Base-by-base conservation (phyloP, 2,113 vertebrate genomes). In the Poeciliopsis retropinna region DNA sequence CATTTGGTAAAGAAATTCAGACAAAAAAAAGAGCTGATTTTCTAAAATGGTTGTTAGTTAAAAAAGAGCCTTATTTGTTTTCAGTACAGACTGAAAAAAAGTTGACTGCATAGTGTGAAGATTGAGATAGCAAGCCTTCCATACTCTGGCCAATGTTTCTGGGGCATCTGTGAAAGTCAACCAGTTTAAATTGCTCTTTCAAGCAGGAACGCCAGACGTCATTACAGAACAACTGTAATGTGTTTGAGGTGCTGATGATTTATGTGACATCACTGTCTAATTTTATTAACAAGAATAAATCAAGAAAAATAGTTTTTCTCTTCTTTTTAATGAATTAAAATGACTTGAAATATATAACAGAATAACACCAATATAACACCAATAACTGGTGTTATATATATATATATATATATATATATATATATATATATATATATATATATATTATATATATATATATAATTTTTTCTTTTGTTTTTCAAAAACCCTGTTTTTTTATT, bases 401-500 rank as follows among this genome's bases (percentile, higher is more conserved):
- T n/a, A n/a, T n/a, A n/a, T n/a, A n/a, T 47, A 47, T 47, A 47
- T n/a, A n/a, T n/a, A n/a, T n/a, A n/a, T n/a, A n/a, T n/a, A n/a
- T n/a, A n/a, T n/a, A n/a, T n/a, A n/a, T n/a, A n/a, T n/a, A n/a
- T n/a, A n/a, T n/a, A n/a, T 31, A 9, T 8, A 32, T 32, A 8
- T 32, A 8, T 10, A 10, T 10, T 32, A 0, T 34, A 30, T 30
- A 3, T 34, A 34, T 60, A 12, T 54, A 22, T 64, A 74, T 32
- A 2, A n/a, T n/a, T n/a, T n/a, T n/a, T n/a, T n/a, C n/a, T n/a
- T n/a, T n/a, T n/a, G n/a, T n/a, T 17, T 71, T 28, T 72, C 51
- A 22, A 54, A 13, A 54, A 17, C 27, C 66, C 76, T 81, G 34
- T 74, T 87, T 41, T 72, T 62, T 75, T 75, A 4, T 64, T 32